Base-by-base conservation (phyloP, 2,888 invertebrate genomes). In the Clusia tigrina region DNA sequence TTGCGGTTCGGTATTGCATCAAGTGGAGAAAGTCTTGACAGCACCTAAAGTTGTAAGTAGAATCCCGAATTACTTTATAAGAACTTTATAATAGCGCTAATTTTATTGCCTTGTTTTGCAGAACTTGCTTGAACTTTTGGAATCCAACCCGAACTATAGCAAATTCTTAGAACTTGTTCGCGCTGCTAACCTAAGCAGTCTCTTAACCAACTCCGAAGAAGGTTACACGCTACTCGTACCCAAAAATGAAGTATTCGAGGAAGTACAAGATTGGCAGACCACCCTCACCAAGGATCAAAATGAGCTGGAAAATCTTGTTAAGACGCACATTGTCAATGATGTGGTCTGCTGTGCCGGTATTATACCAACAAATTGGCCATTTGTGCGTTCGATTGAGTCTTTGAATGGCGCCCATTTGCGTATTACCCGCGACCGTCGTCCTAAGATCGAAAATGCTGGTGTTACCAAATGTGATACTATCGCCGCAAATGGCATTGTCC, bases 1-100 rank as follows among this genome's bases (percentile, higher is more conserved):
- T 32, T 91, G 91, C 71, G 89, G 89, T 61, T 89, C 89, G 0
- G 86, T 89, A 9, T 82, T 91, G 20, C 90, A 91, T 74, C 87
- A 89, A 74, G 85, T 91, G 1, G 88, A 89, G 73, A 86, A 86
- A 70, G 83, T 89, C 20, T 78, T 89, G 26, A 71, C 85, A 1
- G 78, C 81, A 46, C 82, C 83, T 24, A 77, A 80, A 58, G 72
- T 73, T 60, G 82, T 82, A 67, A 67, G 75, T 54, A 1, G 6
- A 10, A 1, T 23, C 22, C 1, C 6, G n/a, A 42, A n/a, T n/a
- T n/a, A n/a, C n/a, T n/a, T n/a, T n/a, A n/a, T n/a, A n/a, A 38
- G 23, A 10, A 17, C 12, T 20, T 20, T 52, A 15, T 12, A 2
- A n/a, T 9, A n/a, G 9, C 53, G n/a, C n/a, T n/a, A n/a, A n/a